Conservation (phyloP, 2,113 vertebrate genomes). For the Pimephales promelas region DNA sequence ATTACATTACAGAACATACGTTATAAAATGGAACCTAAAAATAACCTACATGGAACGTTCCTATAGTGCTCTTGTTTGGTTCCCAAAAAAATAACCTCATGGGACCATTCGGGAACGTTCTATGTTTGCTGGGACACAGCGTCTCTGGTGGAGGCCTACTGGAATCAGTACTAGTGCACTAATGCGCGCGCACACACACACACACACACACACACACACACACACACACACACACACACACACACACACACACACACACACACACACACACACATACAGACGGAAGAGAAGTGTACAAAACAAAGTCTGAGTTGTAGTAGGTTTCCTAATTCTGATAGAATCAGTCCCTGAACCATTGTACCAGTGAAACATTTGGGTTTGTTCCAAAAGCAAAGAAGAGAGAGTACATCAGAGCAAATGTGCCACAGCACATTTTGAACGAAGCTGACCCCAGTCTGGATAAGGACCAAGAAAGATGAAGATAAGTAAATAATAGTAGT, state of each 20-base stretch:
- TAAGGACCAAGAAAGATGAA: conserved; percentile 29
- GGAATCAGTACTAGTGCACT: conserved; percentile 19
- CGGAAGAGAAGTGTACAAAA: conserved; percentile 51
- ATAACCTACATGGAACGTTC: no score
- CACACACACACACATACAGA: no score
- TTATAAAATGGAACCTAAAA: no score
- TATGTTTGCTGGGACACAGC: no score
- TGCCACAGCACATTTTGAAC: conserved; percentile 9
- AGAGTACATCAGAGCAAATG: conserved; percentile 26
- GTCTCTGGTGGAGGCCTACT: conserved; percentile 40
- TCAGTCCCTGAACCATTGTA: conserved; percentile 31
- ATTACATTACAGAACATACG: no score
- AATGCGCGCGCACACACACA: no score
- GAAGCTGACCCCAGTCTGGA: conserved; percentile 19
- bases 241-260: no score
- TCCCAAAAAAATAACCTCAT: no score
- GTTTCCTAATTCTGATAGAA: conserved; percentile 48
- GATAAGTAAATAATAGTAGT: not conserved
- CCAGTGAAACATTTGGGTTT: conserved; percentile 6
- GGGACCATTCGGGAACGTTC: no score
- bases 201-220: no score
- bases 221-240: no score
- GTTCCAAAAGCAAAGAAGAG: conserved; percentile 34
- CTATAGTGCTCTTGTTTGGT: no score
- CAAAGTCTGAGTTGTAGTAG: conserved; percentile 42